Conservation (phyloP, 2,888 invertebrate species). For the Halocaridina rubra region DNA sequence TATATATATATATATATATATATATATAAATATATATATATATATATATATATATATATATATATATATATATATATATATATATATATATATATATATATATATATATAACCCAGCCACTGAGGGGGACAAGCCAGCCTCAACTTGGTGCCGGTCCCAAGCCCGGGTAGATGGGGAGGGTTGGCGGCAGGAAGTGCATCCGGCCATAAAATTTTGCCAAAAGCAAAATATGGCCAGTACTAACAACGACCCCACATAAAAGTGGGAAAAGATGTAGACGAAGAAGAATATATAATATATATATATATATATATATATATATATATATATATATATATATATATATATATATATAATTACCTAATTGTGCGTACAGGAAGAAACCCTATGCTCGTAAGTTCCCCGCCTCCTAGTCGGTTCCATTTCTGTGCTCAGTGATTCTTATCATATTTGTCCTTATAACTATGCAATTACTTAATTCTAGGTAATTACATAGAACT, state of each 20-base stretch:
- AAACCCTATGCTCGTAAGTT: too few species aligned
- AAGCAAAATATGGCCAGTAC: too few species aligned
- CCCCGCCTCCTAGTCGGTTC: too few species aligned
- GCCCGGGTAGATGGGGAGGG: too few species aligned
- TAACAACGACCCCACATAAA: too few species aligned
- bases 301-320: constrained; percentile 7
- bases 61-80: neutral
- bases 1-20: neutral
- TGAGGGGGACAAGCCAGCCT: neutral
- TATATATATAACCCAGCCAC: neutral
- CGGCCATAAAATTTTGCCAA: too few species aligned
- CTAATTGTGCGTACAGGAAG: neutral
- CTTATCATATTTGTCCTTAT: too few species aligned
- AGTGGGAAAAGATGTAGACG: neutral
- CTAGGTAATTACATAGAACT: too few species aligned
- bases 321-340: neutral
- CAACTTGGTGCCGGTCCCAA: too few species aligned
- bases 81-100: neutral
- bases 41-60: neutral
- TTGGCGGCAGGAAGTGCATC: too few species aligned
- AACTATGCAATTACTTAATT: too few species aligned
- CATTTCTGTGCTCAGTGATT: too few species aligned
- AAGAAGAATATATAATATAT: neutral
- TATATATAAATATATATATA: neutral
- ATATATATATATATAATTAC: neutral